These are phyloP conservation scores for Anarhynchus alexandrinus DNA, from an alignment of 2,113 vertebrate species.

Conservation along the genomic window DNA sequence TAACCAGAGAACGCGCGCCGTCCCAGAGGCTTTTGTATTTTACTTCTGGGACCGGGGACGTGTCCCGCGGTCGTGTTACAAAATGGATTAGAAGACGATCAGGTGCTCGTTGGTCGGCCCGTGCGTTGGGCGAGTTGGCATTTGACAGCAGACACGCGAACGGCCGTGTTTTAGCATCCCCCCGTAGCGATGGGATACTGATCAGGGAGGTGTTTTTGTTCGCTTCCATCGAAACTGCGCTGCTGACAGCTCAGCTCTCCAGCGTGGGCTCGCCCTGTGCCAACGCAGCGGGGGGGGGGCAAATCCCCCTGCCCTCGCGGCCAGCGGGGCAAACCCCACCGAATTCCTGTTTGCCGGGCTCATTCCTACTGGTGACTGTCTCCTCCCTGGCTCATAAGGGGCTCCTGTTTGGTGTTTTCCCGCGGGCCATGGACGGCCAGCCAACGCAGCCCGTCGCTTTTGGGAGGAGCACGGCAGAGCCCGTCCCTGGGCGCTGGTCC, in stretches of 20 bases:
- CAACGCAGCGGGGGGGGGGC: not conserved
- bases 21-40: not conserved
- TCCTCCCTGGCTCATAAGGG: no score
- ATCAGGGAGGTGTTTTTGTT: not conserved
- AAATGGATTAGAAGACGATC: not conserved
- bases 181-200: rapidly evolving
- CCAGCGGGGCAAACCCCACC: rapidly evolving
- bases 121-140: not conserved
- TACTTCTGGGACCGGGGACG: not conserved
- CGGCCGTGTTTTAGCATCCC: not conserved
- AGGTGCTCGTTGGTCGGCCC: not conserved
- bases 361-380: not conserved
- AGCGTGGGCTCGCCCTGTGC: not conserved
- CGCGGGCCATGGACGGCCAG: not conserved
- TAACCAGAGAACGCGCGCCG: rapidly evolving
- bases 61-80: not conserved
- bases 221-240: not conserved
- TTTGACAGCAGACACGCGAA: not conserved
- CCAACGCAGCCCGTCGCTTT: rapidly evolving
- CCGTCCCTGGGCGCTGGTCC: rapidly evolving
- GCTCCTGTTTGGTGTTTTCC: not conserved
- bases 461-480: not conserved
- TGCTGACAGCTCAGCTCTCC: not conserved
- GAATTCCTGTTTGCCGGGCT: not conserved
- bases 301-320: rapidly evolving